A percentile compares a stretch with the other conserved stretches of the same genome.
phyloP scores from a whole-genome alignment of 2,797 vertebrate genomes.

The Hypotaenidia philippensis region DNA sequence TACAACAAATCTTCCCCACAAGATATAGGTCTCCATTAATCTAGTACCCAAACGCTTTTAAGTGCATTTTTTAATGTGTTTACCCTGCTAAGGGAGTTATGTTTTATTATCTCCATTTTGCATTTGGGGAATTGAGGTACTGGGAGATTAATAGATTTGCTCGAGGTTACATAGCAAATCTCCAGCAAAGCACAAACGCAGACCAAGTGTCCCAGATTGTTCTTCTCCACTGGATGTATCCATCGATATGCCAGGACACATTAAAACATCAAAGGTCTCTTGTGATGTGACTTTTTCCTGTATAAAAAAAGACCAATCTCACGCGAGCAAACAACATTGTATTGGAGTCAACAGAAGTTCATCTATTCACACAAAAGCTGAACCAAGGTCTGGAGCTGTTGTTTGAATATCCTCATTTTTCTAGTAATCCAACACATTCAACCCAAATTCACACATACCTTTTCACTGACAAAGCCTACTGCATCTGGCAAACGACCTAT shows the following conservation, averaged over 20 bases:
- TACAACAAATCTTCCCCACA: slow-evolving; percentile 73
- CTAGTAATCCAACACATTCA: background rate
- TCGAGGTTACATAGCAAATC: slow-evolving; percentile 68
- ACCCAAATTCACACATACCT: background rate
- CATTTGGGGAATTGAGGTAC: slow-evolving; percentile 73
- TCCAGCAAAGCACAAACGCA: slow-evolving; percentile 61
- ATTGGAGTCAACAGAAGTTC: slow-evolving; percentile 43
- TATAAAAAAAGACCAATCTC: background rate
- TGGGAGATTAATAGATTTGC: slow-evolving; percentile 74
- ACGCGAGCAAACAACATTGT: background rate
- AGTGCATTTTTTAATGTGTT: slow-evolving; percentile 74
- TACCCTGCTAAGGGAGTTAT: slow-evolving; percentile 74
- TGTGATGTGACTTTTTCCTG: slow-evolving; percentile 5
- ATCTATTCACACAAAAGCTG: background rate
- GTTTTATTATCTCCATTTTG: slow-evolving; percentile 74
- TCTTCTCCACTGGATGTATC: slow-evolving; percentile 49
- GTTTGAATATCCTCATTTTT: slow-evolving; percentile 16
- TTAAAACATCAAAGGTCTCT: slow-evolving; percentile 62
- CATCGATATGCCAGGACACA: slow-evolving; percentile 52
- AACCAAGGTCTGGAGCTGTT: background rate
- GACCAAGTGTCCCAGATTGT: slow-evolving; percentile 56
- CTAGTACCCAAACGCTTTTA: slow-evolving; percentile 72
- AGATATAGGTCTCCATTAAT: slow-evolving; percentile 74
- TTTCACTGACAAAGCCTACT: background rate
- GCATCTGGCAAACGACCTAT: background rate